Base-by-base conservation (phyloP, 1,140 invertebrate species). In the Medauroidea extradentata region DNA sequence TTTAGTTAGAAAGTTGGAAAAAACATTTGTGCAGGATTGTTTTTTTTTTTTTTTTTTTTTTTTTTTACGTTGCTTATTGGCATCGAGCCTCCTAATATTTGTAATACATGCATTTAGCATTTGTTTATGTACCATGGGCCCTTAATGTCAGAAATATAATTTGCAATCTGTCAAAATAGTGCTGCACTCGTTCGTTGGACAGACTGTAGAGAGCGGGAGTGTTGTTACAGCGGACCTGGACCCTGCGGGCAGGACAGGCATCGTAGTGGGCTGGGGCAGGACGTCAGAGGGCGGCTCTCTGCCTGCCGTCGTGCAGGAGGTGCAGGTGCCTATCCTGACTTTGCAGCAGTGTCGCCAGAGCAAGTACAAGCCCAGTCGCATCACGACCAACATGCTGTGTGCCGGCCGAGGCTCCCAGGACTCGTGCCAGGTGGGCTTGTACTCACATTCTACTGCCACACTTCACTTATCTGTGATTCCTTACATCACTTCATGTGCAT, bases 221-320 rank as follows among this genome's bases (percentile, higher is more conserved):
- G 52, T 41, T 13, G 27, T n/a, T 38, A 4, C 38, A 39, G 27
- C 25, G 4, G 46, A 25, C 8, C 1, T 18, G 24, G 51, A 60
- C 39, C 58, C 58, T 2, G 79, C 88, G 43, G 89, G 90, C 52
- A 86, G 83, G 68, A 78, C 79, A 62, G 91, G 85, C 34, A 85
- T 81, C 13, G 90, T 88, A 19, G 83, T 92, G 0, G 92, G 91
- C 4, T 94, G 91, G 91, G 91, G 91, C 1, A 76, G 90, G 19
- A 87, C 88, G 0, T 82, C 83, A 0, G 88, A 92, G 69, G 89
- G 89, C 18, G 90, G 90, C n/a, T 81, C 82, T 67, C 69, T 92
- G n/a, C 87, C 90, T 0, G 84, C 83, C 3, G 78, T 86, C 25
- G 86, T 91, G 1, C 89, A 91, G 64, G 89, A 94, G 73, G 90